Percentiles rank a stretch among this genome's conserved stretches.
These are phyloP conservation scores for Volucella inanis DNA, from an alignment of 2,888 invertebrate genomes.

Conservation along the genomic window DNA sequence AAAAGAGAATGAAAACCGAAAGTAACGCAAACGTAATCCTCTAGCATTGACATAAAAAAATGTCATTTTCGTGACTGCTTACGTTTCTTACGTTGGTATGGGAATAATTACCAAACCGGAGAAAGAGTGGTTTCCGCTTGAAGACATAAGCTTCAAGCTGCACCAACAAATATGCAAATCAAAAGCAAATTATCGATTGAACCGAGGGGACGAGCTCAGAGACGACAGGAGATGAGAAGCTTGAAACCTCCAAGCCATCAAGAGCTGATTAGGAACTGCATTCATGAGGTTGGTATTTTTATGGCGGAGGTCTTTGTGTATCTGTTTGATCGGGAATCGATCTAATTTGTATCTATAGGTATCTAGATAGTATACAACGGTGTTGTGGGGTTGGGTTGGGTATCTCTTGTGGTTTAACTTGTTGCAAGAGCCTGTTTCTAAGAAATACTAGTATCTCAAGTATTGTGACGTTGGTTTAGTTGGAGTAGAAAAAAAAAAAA, in stretches of 20 bases:
- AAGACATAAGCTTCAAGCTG: not conserved
- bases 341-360: constrained; percentile 70
- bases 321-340: constrained; percentile 48
- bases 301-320: constrained; percentile 55
- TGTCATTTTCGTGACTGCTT: constrained; percentile 56
- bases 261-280: constrained; percentile 48
- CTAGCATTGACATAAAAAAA: constrained; percentile 47
- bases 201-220: not conserved
- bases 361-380: constrained; percentile 15
- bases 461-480: constrained; percentile 58
- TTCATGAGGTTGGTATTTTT: constrained; percentile 37
- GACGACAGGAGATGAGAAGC: not conserved
- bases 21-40: constrained; percentile 67
- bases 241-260: constrained; percentile 25
- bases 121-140: constrained; percentile 60
- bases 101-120: constrained; percentile 30
- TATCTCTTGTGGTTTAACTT: constrained; percentile 70
- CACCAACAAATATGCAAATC: constrained; percentile 43
- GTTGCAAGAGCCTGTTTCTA: constrained; percentile 69
- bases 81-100: constrained; percentile 20
- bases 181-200: constrained; percentile 64
- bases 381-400: constrained; percentile 36
- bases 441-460: constrained; percentile 61
- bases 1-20: constrained; percentile 66
- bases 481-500: constrained; percentile 5